Conservation (phyloP, 2,797 vertebrate genomes). For the Cygnus olor region DNA sequence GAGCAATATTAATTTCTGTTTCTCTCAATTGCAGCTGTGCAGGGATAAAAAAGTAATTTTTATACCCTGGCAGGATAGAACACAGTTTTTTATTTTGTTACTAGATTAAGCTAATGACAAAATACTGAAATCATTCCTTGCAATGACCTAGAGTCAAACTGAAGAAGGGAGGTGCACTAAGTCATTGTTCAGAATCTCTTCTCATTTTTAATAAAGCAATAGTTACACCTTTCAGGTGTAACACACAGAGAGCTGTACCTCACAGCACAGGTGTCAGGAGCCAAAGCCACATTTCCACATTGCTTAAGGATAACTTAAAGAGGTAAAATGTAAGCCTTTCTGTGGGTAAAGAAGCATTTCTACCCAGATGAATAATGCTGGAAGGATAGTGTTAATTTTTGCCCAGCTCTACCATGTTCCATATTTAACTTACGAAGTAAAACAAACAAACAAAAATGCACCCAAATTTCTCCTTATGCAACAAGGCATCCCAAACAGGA, state of each 20-base stretch:
- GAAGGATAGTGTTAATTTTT: not conserved
- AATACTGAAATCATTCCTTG: constrained; percentile 12
- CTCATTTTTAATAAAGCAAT: not conserved
- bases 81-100: constrained; percentile 62
- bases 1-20: constrained; percentile 62
- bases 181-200: not conserved
- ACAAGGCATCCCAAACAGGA: not conserved
- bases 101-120: constrained; percentile 68
- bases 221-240: not conserved
- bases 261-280: not conserved
- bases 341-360: not conserved
- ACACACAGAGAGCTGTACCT: not conserved
- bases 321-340: not conserved
- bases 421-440: not conserved
- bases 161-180: not conserved
- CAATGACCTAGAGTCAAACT: not conserved
- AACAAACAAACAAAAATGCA: not conserved
- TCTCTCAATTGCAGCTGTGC: constrained; percentile 57
- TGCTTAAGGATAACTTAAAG: not conserved
- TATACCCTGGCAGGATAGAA: constrained; percentile 44
- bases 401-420: not conserved
- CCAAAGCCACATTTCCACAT: accelerated
- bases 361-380: not conserved
- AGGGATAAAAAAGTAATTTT: constrained; percentile 47
- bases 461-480: not conserved